These are phyloP conservation scores for Rhinoderma darwinii DNA, from an alignment of 2,113 vertebrate genomes.

Conservation along the genomic window DNA sequence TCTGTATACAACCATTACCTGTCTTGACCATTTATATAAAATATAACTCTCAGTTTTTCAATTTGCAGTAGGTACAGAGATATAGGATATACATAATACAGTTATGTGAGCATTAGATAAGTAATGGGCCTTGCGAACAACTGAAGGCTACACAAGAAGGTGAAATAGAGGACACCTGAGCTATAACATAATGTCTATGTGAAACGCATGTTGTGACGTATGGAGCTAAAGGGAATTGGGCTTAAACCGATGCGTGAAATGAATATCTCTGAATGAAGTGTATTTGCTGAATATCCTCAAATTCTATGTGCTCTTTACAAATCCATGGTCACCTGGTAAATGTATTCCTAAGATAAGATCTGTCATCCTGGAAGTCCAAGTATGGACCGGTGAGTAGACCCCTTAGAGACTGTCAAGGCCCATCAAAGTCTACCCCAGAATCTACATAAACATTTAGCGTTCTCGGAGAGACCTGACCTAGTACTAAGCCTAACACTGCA, in stretches of 20 bases:
- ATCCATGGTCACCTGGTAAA: neutral
- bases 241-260: neutral
- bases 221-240: neutral
- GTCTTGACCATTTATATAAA: conserved; percentile 4
- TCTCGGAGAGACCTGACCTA: neutral
- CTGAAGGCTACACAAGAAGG: neutral
- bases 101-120: neutral
- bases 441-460: neutral
- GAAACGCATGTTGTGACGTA: neutral
- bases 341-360: neutral
- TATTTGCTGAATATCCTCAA: no score
- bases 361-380: neutral
- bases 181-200: conserved; percentile 4
- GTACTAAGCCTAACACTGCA: neutral
- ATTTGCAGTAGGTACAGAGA: neutral
- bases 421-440: neutral
- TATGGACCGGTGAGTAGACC: neutral
- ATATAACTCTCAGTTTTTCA: neutral
- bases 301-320: neutral
- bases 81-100: neutral
- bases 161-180: conserved; percentile 27
- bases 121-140: neutral
- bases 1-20: neutral
- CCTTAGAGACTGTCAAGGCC: neutral
- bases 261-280: neutral